Evolutionary conservation across 1,140 invertebrate genomes (phyloP).

Genomic region (Cepaea nemoralis): DNA sequence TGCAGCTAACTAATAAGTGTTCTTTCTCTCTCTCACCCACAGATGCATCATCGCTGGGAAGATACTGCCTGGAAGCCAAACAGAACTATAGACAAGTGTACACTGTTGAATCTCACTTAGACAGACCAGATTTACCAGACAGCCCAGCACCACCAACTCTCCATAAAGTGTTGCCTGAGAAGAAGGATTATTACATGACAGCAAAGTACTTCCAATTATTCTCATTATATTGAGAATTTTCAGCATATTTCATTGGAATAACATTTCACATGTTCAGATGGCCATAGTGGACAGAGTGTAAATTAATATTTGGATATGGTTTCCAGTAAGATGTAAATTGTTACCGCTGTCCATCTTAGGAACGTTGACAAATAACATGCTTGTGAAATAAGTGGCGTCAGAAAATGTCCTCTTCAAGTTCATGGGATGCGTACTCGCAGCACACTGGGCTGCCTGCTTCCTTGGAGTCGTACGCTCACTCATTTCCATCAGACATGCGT

Average conservation of each 20-base stretch:
- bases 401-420: constrained; percentile 29
- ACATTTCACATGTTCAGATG: not conserved
- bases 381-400: not conserved
- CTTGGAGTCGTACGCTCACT: constrained; percentile 27
- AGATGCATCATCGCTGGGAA: constrained; percentile 45
- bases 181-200: not conserved
- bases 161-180: constrained; percentile 40
- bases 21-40: constrained; percentile 38
- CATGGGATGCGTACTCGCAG: constrained; percentile 39
- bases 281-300: not conserved
- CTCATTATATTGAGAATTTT: not conserved
- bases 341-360: not conserved
- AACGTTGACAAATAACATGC: not conserved
- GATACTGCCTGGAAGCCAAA: constrained; percentile 17
- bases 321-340: not conserved
- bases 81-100: constrained; percentile 27
- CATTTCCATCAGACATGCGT: constrained; percentile 29
- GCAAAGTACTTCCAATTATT: not conserved
- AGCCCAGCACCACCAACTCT: constrained; percentile 53
- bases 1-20: too few relatives aligned
- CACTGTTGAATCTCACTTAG: constrained; percentile 53
- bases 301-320: not conserved
- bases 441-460: constrained; percentile 32
- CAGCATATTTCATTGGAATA: not conserved
- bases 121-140: constrained; percentile 54